Evolutionary conservation across 1,140 invertebrate genomes (phyloP).

Genomic region (Leptestheria dahalacensis): DNA sequence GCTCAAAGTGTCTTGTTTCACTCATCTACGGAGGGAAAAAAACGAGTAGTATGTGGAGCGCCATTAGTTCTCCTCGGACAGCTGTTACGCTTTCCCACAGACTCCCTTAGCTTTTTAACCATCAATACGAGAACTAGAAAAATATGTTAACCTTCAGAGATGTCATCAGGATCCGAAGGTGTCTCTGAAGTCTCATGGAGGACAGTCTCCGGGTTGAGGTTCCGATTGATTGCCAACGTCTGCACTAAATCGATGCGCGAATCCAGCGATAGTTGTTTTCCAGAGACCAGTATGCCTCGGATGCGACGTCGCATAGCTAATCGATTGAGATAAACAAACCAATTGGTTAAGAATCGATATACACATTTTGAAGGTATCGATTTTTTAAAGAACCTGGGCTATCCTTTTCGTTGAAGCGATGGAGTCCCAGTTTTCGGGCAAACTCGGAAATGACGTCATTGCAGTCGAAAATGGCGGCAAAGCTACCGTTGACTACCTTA

Average conservation of each 20-base stretch:
- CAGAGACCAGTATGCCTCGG: constrained; percentile 68
- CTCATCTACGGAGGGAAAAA: no score
- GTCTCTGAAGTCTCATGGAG: background rate
- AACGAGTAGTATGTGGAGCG: no score
- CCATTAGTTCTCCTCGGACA: no score
- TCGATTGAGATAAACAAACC: background rate
- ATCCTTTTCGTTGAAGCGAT: constrained; percentile 49
- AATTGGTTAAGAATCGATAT: background rate
- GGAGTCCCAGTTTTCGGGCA: constrained; percentile 46
- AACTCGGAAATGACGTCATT: constrained; percentile 65
- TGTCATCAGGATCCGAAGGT: background rate
- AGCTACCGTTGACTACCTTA: constrained; percentile 91
- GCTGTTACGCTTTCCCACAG: no score
- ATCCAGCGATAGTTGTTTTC: constrained; percentile 72
- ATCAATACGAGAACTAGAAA: background rate
- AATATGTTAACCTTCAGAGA: background rate
- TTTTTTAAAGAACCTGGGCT: constrained; percentile 45
- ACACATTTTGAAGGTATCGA: background rate
- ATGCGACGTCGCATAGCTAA: constrained; percentile 62
- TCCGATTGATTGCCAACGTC: constrained; percentile 23
- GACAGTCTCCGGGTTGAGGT: background rate
- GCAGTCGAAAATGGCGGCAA: constrained; percentile 85
- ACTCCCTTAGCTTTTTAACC: no score
- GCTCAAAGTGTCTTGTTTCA: no score
- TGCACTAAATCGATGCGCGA: constrained; percentile 80